phyloP scores from a whole-genome alignment of 2,113 vertebrate species.

The Grammomys dolichurus region DNA sequence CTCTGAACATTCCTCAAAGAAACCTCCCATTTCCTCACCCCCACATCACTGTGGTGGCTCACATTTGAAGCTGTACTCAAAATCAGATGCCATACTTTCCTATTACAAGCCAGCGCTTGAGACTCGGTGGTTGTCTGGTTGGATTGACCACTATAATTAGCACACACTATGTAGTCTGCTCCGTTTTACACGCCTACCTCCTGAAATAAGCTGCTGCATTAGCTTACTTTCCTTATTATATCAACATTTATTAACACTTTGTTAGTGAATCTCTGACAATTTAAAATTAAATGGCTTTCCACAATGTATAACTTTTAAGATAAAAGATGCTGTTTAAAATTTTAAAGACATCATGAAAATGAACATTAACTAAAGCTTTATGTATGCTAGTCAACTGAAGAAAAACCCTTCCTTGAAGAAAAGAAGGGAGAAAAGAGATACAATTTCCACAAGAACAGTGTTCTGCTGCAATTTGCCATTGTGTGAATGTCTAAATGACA shows the following conservation, averaged over 20 bases:
- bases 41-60: slow-evolving; percentile 1
- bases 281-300: neutral
- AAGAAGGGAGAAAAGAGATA: slow-evolving; percentile 31
- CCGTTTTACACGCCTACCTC: neutral
- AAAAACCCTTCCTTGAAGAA: slow-evolving; percentile 55
- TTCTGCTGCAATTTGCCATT: slow-evolving; percentile 66
- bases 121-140: slow-evolving; percentile 20
- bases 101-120: neutral
- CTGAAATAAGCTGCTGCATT: slow-evolving; percentile 60
- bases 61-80: neutral
- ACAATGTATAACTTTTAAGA: slow-evolving; percentile 54
- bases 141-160: slow-evolving; percentile 60
- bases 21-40: neutral
- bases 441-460: neutral
- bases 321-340: slow-evolving; percentile 61
- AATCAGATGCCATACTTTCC: slow-evolving; percentile 46
- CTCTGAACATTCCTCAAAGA: neutral
- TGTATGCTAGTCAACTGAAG: neutral
- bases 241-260: slow-evolving; percentile 42
- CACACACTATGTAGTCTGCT: neutral
- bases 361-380: slow-evolving; percentile 31
- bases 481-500: slow-evolving; percentile 71
- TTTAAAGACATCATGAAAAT: slow-evolving; percentile 62
- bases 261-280: slow-evolving; percentile 39
- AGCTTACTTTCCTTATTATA: slow-evolving; percentile 31